Evolutionary conservation across 2,888 invertebrate species (phyloP).

Genomic region (Mermis nigrescens): DNA sequence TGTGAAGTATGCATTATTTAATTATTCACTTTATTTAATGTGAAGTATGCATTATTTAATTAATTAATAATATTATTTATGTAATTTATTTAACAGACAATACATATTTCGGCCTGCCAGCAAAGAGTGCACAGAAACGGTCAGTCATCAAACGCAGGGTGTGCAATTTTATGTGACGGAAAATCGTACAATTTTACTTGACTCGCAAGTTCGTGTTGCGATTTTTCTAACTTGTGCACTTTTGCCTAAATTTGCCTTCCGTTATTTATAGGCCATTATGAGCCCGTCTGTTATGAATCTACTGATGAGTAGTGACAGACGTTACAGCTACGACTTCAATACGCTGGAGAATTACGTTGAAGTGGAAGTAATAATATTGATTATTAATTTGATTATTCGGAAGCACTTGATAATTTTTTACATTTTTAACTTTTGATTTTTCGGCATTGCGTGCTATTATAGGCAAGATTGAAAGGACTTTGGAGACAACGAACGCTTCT

Average conservation of each 20-base stretch:
- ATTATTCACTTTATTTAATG: background rate
- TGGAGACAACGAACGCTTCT: too few species aligned
- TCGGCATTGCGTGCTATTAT: too few species aligned
- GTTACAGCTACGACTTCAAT: conserved; percentile 18
- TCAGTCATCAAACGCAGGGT: conserved; percentile 51
- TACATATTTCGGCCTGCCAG: conserved; percentile 28
- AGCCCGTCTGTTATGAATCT: conserved; percentile 48
- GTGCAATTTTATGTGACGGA: conserved; percentile 53
- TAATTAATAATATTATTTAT: background rate
- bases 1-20: too few species aligned
- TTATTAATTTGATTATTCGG: too few species aligned
- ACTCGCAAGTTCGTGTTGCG: conserved; percentile 45
- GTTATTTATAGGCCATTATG: conserved; percentile 43
- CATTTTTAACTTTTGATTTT: too few species aligned
- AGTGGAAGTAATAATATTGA: conserved; percentile 27
- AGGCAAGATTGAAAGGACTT: too few species aligned
- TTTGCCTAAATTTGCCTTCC: background rate
- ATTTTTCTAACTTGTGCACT: background rate
- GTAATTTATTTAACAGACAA: conserved; percentile 20
- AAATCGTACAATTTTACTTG: conserved; percentile 61
- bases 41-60: background rate
- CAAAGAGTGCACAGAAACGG: conserved; percentile 44
- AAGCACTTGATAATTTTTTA: too few species aligned
- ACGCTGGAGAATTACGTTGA: conserved; percentile 12
- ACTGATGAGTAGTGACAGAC: conserved; percentile 34